A percentile compares a stretch with the other conserved stretches of the same genome.
Conservation (phyloP, 2,888 invertebrate genomes). For the Syrista parreyssii region DNA sequence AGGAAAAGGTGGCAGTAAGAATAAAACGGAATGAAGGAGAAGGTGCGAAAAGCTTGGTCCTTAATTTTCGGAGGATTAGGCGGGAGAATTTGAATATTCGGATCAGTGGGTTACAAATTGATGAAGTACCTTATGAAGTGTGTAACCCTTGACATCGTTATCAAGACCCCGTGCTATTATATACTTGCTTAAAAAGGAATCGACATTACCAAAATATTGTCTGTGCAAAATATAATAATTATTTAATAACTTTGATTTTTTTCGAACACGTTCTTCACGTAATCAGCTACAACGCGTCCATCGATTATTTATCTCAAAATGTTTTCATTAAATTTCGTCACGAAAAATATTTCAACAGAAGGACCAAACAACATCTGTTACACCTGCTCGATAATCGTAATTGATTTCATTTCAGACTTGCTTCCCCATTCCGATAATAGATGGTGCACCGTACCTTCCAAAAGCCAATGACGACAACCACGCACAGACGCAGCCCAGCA, state of each 20-base stretch:
- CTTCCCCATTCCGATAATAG: background rate
- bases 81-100: conserved; percentile 1
- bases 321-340: background rate
- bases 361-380: conserved; percentile 17
- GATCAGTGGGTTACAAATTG: conserved; percentile 2
- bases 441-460: conserved; percentile 3
- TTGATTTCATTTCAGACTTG: conserved; percentile 40
- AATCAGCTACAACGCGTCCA: background rate
- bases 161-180: background rate
- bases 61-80: conserved; percentile 6
- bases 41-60: background rate
- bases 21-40: background rate
- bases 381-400: conserved; percentile 27
- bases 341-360: background rate
- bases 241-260: background rate
- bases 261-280: background rate
- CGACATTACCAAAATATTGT: too few relatives aligned
- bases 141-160: background rate
- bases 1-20: background rate
- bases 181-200: background rate
- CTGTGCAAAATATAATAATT: background rate
- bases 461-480: conserved; percentile 15
- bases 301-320: background rate
- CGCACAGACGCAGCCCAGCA: conserved; percentile 24
- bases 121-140: background rate